A percentile compares a stretch with the other conserved stretches of the same genome.
These are phyloP conservation scores for Pygoscelis adeliae DNA, from an alignment of 2,113 vertebrate genomes.

Conservation along the genomic window DNA sequence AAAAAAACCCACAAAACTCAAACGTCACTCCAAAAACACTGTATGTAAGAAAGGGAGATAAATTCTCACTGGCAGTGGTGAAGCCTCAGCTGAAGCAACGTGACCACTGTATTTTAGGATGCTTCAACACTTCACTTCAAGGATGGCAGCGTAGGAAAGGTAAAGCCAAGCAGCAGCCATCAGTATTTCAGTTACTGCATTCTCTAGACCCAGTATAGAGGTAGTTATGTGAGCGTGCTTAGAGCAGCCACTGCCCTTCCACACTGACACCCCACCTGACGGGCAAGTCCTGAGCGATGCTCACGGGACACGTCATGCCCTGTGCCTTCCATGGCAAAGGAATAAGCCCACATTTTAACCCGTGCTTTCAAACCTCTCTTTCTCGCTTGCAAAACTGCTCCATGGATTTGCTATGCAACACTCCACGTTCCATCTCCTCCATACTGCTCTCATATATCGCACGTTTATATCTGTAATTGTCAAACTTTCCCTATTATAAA, in stretches of 20 bases:
- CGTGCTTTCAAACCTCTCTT: not conserved
- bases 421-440: not conserved
- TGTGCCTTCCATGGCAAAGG: not conserved
- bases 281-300: not conserved
- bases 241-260: not conserved
- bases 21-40: not conserved
- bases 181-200: not conserved
- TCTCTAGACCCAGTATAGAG: not conserved
- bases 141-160: not conserved
- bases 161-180: not conserved
- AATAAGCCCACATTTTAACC: not conserved
- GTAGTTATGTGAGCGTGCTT: not conserved
- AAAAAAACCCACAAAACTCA: not conserved
- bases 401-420: not conserved
- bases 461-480: not conserved
- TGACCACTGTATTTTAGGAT: not conserved
- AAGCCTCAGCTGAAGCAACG: not conserved
- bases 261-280: not conserved
- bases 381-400: not conserved
- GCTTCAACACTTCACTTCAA: not conserved
- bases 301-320: not conserved
- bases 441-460: not conserved
- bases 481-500: not conserved
- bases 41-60: not conserved
- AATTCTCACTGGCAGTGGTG: not conserved